Conservation (phyloP, 2,797 vertebrate genomes). For the Anolis apletophallus region DNA sequence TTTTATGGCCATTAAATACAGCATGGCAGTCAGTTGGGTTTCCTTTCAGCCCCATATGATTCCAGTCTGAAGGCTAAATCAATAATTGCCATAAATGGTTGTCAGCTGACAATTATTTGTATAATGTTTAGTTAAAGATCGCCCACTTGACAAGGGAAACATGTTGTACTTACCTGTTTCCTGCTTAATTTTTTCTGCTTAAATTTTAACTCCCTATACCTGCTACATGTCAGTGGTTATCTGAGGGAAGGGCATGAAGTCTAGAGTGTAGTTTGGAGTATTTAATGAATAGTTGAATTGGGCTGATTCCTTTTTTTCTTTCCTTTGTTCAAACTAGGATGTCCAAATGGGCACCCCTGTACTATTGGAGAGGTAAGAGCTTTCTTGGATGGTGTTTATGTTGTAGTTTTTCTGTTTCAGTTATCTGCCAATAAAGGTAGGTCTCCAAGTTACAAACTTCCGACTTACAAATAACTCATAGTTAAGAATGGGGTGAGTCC, state of each 20-base stretch:
- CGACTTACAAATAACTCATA: too few species aligned
- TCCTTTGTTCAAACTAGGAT: constrained; percentile 76
- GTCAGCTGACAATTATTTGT: neutral
- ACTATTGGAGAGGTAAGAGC: constrained; percentile 90
- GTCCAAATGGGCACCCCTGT: constrained; percentile 89
- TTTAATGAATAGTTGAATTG: neutral
- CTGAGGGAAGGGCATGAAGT: neutral
- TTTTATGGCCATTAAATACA: neutral
- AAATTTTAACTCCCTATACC: neutral
- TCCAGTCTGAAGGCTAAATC: neutral
- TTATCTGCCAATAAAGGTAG: neutral
- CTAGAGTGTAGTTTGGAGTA: neutral
- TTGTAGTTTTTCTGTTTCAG: constrained; percentile 11
- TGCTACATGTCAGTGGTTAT: neutral
- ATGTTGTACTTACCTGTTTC: neutral
- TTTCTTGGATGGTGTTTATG: neutral
- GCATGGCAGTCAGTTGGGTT: neutral
- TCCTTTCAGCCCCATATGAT: neutral
- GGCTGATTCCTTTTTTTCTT: constrained; percentile 22
- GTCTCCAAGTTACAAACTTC: too few species aligned
- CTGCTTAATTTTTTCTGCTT: neutral
- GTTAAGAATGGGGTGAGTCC: too few species aligned
- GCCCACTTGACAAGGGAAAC: too few species aligned
- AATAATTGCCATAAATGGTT: neutral
- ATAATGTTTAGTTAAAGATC: neutral